phyloP scores from a whole-genome alignment of 2,888 invertebrate species.

The Oasisia sp. region DNA sequence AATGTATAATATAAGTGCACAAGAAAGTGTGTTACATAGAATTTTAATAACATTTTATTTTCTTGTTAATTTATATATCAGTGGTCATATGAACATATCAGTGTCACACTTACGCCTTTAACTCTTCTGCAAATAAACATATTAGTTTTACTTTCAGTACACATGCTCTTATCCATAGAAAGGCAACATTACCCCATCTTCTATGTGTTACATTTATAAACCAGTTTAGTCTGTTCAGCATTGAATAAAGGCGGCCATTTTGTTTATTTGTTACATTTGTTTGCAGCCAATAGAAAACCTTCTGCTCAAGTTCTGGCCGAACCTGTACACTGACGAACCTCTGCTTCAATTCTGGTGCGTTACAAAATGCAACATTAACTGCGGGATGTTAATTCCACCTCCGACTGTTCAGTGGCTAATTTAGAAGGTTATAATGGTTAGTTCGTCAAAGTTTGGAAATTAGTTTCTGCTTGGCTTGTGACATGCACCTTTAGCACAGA shows the following conservation, averaged over 20 bases:
- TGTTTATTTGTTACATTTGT: background rate
- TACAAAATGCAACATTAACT: background rate
- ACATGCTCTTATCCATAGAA: background rate
- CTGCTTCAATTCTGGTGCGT: constrained; percentile 21
- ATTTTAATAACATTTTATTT: background rate
- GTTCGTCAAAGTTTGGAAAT: background rate
- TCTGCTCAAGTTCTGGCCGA: constrained; percentile 26
- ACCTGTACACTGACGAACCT: constrained; percentile 22
- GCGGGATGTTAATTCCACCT: background rate
- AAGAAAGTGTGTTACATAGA: background rate
- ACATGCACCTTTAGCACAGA: background rate
- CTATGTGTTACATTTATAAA: no score
- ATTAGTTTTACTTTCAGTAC: no score
- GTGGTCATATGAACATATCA: no score
- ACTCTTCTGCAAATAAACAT: no score
- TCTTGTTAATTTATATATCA: no score
- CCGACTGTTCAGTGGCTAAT: background rate
- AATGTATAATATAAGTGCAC: background rate
- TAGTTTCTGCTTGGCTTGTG: background rate
- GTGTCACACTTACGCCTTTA: no score
- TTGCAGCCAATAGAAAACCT: constrained; percentile 10
- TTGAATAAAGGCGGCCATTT: background rate
- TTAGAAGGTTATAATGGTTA: background rate
- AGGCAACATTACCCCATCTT: background rate
- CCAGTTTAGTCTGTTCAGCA: no score